These are phyloP conservation scores for Perca flavescens DNA, from an alignment of 2,113 vertebrate genomes.

Conservation along the genomic window DNA sequence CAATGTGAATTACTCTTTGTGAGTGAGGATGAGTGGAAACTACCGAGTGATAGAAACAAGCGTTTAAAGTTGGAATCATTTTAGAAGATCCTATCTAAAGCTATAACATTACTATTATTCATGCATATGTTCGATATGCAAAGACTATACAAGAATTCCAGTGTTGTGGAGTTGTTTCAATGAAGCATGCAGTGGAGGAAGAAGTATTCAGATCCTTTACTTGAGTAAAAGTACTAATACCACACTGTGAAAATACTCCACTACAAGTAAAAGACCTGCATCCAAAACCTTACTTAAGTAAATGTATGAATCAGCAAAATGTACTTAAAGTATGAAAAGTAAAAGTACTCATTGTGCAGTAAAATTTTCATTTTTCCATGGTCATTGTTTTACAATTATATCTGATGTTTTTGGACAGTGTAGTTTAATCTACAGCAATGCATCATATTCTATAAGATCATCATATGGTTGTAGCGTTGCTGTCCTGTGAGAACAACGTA, in stretches of 20 bases:
- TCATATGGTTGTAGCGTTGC: too few species aligned
- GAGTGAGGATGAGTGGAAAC: background rate
- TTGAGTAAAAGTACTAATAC: background rate
- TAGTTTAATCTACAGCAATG: background rate
- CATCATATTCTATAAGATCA: background rate
- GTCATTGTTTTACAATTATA: too few species aligned
- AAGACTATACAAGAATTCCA: background rate
- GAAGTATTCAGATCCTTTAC: background rate
- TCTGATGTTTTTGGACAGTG: too few species aligned
- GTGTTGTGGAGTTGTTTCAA: background rate
- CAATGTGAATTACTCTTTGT: background rate
- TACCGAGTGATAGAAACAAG: background rate
- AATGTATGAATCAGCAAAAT: too few species aligned
- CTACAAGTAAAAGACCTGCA: too few species aligned
- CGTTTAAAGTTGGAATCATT: background rate
- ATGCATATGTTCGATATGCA: background rate
- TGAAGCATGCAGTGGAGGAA: background rate
- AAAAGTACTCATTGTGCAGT: too few species aligned
- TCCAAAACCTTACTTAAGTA: too few species aligned
- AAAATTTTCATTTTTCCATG: too few species aligned
- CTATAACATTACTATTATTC: background rate
- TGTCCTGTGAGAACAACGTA: too few species aligned
- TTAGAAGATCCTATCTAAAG: background rate
- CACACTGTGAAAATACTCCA: too few species aligned
- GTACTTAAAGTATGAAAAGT: too few species aligned